Conservation (phyloP, 2,888 invertebrate genomes). For the Arrhopalites spinosus region DNA sequence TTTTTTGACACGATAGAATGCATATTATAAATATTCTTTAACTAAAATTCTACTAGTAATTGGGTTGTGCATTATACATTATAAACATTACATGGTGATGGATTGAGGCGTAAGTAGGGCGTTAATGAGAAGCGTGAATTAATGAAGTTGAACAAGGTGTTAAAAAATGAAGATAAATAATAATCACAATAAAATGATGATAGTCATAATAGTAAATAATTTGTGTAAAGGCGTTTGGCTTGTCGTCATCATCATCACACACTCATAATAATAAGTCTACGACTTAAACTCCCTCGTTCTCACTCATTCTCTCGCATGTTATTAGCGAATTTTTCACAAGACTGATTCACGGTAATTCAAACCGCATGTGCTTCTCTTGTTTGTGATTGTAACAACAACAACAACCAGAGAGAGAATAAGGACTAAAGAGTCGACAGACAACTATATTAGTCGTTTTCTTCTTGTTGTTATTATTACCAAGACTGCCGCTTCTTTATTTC, state of each 20-base stretch:
- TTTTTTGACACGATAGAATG: too few species aligned
- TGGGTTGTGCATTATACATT: neutral
- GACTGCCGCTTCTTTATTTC: neutral
- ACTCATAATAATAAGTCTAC: neutral
- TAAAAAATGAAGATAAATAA: slow-evolving; percentile 23
- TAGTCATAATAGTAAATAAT: slow-evolving; percentile 28
- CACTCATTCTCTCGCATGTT: slow-evolving; percentile 29
- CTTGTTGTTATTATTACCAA: neutral
- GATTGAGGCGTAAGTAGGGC: neutral
- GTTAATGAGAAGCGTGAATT: slow-evolving; percentile 22
- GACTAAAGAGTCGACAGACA: neutral
- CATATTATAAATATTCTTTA: too few species aligned
- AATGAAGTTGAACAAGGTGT: slow-evolving; percentile 34
- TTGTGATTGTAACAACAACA: slow-evolving; percentile 1
- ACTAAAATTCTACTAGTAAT: neutral
- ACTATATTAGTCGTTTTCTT: slow-evolving; percentile 2
- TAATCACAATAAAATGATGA: slow-evolving; percentile 29
- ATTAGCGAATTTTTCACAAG: slow-evolving; percentile 37
- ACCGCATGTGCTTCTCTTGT: slow-evolving; percentile 21
- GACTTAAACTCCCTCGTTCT: slow-evolving; percentile 22
- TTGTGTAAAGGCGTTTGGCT: slow-evolving; percentile 5
- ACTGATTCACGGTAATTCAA: slow-evolving; percentile 34
- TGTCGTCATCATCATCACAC: neutral
- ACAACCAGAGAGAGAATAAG: neutral
- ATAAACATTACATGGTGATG: neutral